Percentiles rank a stretch among this genome's conserved stretches.
Conservation (phyloP, 2,888 invertebrate species). For the Meiosimyza decipiens region DNA sequence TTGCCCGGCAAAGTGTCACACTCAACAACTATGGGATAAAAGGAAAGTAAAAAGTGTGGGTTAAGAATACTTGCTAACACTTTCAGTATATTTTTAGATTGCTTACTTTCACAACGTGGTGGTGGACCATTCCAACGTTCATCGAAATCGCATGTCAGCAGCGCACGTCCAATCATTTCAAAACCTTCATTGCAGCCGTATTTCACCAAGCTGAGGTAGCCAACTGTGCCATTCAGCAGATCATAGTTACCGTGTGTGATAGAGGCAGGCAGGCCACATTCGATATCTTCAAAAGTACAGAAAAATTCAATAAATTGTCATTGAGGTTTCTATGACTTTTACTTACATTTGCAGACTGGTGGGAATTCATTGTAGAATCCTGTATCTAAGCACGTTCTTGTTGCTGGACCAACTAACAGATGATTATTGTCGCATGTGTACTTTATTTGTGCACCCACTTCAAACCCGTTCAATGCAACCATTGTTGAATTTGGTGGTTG, state of each 20-base stretch:
- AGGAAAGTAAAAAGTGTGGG: neutral
- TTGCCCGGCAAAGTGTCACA: constrained; percentile 78
- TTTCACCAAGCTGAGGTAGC: constrained; percentile 87
- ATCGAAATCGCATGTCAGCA: constrained; percentile 89
- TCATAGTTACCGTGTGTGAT: constrained; percentile 84
- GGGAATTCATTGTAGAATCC: constrained; percentile 95
- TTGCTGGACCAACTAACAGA: constrained; percentile 85
- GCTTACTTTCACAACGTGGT: constrained; percentile 84
- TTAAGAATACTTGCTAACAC: neutral
- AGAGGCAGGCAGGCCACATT: constrained; percentile 89
- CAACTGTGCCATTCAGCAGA: constrained; percentile 85
- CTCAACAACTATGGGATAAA: constrained; percentile 71
- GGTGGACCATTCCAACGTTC: constrained; percentile 95
- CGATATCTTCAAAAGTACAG: constrained; percentile 74
- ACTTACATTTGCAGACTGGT: constrained; percentile 91
- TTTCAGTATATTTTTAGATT: neutral
- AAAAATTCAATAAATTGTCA: neutral
- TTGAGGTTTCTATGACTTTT: neutral
- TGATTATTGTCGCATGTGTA: constrained; percentile 89
- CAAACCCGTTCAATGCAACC: constrained; percentile 77
- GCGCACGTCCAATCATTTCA: constrained; percentile 85
- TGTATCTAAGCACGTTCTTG: constrained; percentile 86
- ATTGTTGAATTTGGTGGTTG: constrained; percentile 94
- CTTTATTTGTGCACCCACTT: constrained; percentile 85
- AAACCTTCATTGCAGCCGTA: constrained; percentile 86